A percentile compares a stretch with the other conserved stretches of the same genome.
These are phyloP conservation scores for Phymastichus coffea DNA, from an alignment of 1,140 invertebrate species.

Conservation along the genomic window DNA sequence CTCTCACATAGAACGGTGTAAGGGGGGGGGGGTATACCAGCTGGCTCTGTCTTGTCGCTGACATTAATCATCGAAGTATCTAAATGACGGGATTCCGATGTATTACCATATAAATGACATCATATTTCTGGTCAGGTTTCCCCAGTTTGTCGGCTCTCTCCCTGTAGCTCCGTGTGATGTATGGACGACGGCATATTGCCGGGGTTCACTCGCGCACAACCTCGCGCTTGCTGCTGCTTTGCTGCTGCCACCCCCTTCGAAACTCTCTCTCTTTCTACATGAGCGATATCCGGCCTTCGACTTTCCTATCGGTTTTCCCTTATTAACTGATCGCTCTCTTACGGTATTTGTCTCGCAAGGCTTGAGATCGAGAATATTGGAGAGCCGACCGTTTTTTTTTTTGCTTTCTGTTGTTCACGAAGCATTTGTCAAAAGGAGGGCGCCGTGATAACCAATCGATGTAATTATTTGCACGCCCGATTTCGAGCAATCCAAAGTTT, in stretches of 20 bases:
- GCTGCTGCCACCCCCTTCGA: background rate
- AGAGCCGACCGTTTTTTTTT: too few species aligned
- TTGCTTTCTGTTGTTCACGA: too few species aligned
- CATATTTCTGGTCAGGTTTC: slow-evolving; percentile 66
- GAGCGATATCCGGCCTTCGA: background rate
- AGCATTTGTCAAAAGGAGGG: too few species aligned
- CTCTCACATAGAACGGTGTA: background rate
- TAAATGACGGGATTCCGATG: slow-evolving; percentile 67
- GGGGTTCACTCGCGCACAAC: slow-evolving; percentile 38
- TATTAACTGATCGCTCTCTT: background rate
- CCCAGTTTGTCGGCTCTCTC: slow-evolving; percentile 56
- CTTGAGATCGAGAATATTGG: too few species aligned
- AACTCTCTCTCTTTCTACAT: background rate
- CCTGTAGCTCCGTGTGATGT: slow-evolving; percentile 47
- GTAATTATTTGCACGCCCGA: too few species aligned
- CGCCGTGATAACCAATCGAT: too few species aligned
- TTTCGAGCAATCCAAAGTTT: too few species aligned
- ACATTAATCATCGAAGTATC: slow-evolving; percentile 66
- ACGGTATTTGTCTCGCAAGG: too few species aligned
- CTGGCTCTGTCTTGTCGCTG: slow-evolving; percentile 48
- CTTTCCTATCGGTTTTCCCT: background rate
- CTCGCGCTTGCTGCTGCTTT: background rate
- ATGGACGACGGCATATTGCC: slow-evolving; percentile 58
- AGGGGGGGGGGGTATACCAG: background rate
- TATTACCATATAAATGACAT: slow-evolving; percentile 70